Conservation (phyloP, 1,140 invertebrate species). For the Linepithema humile region DNA sequence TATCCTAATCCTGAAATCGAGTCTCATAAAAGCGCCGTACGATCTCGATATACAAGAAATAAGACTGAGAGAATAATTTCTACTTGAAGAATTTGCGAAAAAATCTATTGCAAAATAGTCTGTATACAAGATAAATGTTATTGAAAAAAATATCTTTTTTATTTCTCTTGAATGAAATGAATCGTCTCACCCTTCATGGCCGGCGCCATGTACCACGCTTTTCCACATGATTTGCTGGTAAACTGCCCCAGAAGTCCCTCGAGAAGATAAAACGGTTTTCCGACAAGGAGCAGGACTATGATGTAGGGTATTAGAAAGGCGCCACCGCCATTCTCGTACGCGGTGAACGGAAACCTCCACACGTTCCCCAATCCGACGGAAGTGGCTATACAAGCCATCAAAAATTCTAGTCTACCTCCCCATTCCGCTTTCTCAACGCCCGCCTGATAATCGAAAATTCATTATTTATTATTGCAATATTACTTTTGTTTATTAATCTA, state of each 20-base stretch:
- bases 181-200: constrained; percentile 86
- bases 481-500: not conserved
- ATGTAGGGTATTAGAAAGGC: constrained; percentile 94
- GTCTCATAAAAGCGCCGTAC: not conserved
- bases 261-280: constrained; percentile 96
- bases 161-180: not conserved
- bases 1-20: constrained; percentile 77
- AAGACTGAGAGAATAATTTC: not conserved
- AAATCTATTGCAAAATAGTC: not conserved
- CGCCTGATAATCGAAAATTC: not conserved
- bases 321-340: constrained; percentile 93
- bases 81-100: not conserved
- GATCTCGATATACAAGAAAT: not conserved
- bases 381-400: constrained; percentile 94
- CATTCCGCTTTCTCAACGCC: constrained; percentile 87
- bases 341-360: constrained; percentile 95
- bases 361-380: constrained; percentile 95
- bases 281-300: constrained; percentile 92
- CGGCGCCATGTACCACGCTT: constrained; percentile 83
- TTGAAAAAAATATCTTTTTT: not conserved
- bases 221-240: constrained; percentile 89
- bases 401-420: constrained; percentile 94
- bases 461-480: not conserved
- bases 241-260: constrained; percentile 93
- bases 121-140: not conserved